Percentiles rank a stretch among this genome's conserved stretches.
Evolutionary conservation across 2,113 vertebrate species (phyloP).

Genomic region (Chelonoidis abingdonii): DNA sequence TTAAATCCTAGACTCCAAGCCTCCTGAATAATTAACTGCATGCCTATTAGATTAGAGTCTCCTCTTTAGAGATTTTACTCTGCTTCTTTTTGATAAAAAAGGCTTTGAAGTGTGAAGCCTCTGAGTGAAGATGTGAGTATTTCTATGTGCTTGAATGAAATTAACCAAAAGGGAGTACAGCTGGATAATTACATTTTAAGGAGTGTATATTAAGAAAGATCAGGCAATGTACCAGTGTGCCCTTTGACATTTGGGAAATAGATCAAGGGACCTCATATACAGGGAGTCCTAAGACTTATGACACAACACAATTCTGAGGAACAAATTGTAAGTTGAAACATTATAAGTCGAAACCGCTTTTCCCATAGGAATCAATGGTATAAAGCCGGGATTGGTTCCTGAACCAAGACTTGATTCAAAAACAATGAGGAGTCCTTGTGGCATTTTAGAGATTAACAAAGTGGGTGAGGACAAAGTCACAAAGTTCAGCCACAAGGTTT

Average conservation of each 20-base stretch:
- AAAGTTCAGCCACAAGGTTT: too few species aligned
- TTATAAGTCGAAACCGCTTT: too few species aligned
- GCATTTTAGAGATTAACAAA: too few species aligned
- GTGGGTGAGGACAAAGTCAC: too few species aligned
- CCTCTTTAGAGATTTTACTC: neutral
- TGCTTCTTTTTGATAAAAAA: neutral
- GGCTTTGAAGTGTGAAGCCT: fast-evolving
- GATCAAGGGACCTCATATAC: fast-evolving
- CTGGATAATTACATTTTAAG: neutral
- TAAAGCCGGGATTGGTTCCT: too few species aligned
- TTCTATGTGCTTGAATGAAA: neutral
- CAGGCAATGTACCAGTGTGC: neutral
- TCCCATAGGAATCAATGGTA: too few species aligned
- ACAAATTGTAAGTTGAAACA: too few species aligned
- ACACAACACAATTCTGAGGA: too few species aligned
- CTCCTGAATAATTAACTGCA: neutral
- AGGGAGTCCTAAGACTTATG: too few species aligned
- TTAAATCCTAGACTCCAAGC: neutral
- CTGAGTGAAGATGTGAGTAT: neutral
- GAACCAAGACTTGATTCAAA: too few species aligned
- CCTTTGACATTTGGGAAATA: fast-evolving
- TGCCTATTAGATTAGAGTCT: neutral
- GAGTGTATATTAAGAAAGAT: neutral
- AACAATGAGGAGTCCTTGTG: too few species aligned
- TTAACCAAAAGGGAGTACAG: neutral